Conservation (phyloP, 2,888 invertebrate genomes). For the Margaritifera margaritifera region DNA sequence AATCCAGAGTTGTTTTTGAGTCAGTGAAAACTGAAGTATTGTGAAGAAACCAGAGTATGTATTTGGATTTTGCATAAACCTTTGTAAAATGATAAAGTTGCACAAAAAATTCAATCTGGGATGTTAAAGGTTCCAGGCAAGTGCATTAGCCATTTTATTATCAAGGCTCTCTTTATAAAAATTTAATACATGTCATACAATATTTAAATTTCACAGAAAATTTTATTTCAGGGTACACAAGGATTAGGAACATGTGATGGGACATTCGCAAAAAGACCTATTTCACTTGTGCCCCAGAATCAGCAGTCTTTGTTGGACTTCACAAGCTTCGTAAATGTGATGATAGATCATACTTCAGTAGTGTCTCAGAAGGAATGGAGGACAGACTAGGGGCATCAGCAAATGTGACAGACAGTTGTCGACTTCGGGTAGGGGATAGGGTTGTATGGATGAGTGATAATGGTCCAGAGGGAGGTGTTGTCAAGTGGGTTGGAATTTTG, state of each 20-base stretch:
- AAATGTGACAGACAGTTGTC: constrained; percentile 8
- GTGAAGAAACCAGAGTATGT: too few relatives aligned
- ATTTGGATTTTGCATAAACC: too few relatives aligned
- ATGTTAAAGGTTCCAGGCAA: too few relatives aligned
- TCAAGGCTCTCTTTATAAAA: background rate
- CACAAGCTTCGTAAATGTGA: constrained; percentile 49
- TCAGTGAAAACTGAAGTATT: too few relatives aligned
- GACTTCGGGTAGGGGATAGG: constrained; percentile 72
- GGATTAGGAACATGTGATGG: constrained; percentile 60
- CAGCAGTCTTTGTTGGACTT: constrained; percentile 56
- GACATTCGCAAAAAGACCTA: constrained; percentile 42
- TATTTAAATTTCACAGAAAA: too few relatives aligned
- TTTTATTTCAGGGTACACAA: constrained; percentile 38
- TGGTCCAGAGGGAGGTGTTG: constrained; percentile 74
- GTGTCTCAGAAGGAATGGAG: constrained; percentile 3
- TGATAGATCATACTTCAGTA: constrained; percentile 6
- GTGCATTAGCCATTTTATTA: too few relatives aligned
- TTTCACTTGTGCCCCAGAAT: constrained; percentile 49
- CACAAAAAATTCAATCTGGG: too few relatives aligned
- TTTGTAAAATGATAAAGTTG: too few relatives aligned
- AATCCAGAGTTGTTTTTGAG: too few relatives aligned
- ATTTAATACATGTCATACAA: background rate
- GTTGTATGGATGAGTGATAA: constrained; percentile 76
- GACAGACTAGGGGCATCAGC: constrained; percentile 3
- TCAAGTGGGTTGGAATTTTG: constrained; percentile 76